Evolutionary conservation across 2,113 vertebrate genomes (phyloP).

Genomic region (Cranoglanis bouderius): DNA sequence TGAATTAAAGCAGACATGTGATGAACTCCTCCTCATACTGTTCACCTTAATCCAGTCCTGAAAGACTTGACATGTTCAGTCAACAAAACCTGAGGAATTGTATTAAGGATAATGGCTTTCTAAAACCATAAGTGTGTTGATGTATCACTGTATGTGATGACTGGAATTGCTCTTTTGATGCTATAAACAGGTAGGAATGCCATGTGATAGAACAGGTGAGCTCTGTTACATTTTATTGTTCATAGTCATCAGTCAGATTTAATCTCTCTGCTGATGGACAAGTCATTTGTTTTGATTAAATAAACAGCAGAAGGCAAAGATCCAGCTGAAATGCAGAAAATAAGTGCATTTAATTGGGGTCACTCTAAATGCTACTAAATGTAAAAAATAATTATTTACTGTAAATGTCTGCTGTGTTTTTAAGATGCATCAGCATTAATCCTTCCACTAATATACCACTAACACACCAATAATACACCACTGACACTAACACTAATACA

Average conservation of each 20-base stretch:
- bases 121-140: background rate
- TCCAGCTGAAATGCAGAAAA: background rate
- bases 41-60: background rate
- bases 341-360: background rate
- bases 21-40: background rate
- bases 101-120: background rate
- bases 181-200: background rate
- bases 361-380: background rate
- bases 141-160: background rate
- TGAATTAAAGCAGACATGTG: background rate
- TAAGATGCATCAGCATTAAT: too few relatives aligned
- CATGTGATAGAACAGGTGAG: too few relatives aligned
- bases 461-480: too few relatives aligned
- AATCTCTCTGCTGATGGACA: background rate
- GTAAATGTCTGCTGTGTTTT: background rate
- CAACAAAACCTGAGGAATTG: background rate
- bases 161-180: too few relatives aligned
- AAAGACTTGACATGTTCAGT: background rate
- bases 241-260: background rate
- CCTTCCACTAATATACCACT: too few relatives aligned
- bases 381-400: background rate
- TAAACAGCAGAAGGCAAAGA: background rate
- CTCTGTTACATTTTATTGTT: background rate
- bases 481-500: too few relatives aligned
- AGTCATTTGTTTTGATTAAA: background rate